Evolutionary conservation across 1,140 invertebrate genomes (phyloP).

Genomic region (Artemia franciscana): DNA sequence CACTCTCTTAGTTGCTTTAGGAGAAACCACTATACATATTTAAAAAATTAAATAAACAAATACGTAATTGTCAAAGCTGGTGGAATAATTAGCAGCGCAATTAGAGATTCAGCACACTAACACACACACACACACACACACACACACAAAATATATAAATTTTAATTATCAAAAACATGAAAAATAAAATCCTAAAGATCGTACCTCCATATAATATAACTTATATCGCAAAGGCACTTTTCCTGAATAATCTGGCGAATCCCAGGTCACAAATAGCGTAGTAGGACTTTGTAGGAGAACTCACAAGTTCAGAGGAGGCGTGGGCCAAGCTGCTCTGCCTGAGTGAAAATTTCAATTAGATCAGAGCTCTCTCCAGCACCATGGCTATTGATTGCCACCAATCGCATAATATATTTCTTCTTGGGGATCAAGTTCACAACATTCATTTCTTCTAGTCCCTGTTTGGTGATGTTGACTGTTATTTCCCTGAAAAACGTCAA

Average conservation of each 20-base stretch:
- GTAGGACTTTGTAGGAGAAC: constrained; percentile 37
- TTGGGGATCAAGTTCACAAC: constrained; percentile 57
- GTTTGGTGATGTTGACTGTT: constrained; percentile 37
- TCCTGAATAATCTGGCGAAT: constrained; percentile 34
- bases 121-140: too few relatives aligned
- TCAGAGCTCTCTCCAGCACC: constrained; percentile 37
- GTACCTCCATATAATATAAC: constrained; percentile 49
- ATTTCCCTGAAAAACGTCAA: constrained; percentile 58
- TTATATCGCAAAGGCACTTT: constrained; percentile 30
- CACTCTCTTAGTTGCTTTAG: too few relatives aligned
- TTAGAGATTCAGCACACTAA: too few relatives aligned
- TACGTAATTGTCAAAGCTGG: too few relatives aligned
- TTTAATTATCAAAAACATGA: too few relatives aligned
- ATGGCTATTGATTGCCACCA: constrained; percentile 45
- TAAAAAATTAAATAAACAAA: too few relatives aligned
- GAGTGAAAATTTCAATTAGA: constrained; percentile 30
- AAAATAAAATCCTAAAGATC: too few relatives aligned
- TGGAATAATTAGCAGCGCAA: too few relatives aligned
- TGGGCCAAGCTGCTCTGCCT: constrained; percentile 28
- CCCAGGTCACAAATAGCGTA: constrained; percentile 45
- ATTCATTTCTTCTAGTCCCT: constrained; percentile 49
- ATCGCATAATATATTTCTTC: constrained; percentile 58
- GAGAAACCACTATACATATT: too few relatives aligned
- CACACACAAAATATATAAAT: too few relatives aligned
- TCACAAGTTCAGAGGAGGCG: constrained; percentile 37